A percentile compares a stretch with the other conserved stretches of the same genome.
These are phyloP conservation scores for Zoanthus sansibaricus DNA, from an alignment of 92 coral and sea anemone genomes.

Conservation along the genomic window DNA sequence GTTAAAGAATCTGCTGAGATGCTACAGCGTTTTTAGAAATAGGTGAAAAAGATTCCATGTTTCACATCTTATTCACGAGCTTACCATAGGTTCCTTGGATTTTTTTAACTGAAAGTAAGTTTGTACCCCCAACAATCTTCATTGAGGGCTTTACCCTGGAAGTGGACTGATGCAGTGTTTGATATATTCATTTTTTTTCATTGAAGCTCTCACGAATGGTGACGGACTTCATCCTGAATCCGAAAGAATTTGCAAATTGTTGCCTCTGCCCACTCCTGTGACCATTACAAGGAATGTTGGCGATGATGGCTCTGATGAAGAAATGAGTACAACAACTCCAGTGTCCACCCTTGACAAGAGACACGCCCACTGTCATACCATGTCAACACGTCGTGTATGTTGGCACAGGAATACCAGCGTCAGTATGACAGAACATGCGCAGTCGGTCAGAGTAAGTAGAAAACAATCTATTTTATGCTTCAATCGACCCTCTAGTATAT, in stretches of 20 bases:
- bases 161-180: no score
- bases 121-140: no score
- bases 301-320: conserved; percentile 91
- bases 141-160: no score
- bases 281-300: conserved; percentile 65
- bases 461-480: neutral
- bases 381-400: conserved; percentile 98
- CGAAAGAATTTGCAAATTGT: conserved; percentile 71
- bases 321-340: conserved; percentile 73
- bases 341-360: conserved; percentile 91
- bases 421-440: conserved; percentile 90
- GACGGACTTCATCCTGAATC: conserved; percentile 68
- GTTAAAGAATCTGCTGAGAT: no score
- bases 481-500: neutral
- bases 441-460: conserved; percentile 91
- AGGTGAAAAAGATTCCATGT: no score
- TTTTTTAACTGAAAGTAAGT: no score
- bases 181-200: neutral
- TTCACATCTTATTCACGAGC: no score
- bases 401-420: conserved; percentile 99
- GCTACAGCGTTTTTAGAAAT: no score
- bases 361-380: conserved; percentile 97
- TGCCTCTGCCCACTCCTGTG: conserved; percentile 91
- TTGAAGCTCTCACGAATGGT: conserved; percentile 68
- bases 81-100: no score